Conservation (phyloP, 2,113 vertebrate species). For the Rattus rattus region DNA sequence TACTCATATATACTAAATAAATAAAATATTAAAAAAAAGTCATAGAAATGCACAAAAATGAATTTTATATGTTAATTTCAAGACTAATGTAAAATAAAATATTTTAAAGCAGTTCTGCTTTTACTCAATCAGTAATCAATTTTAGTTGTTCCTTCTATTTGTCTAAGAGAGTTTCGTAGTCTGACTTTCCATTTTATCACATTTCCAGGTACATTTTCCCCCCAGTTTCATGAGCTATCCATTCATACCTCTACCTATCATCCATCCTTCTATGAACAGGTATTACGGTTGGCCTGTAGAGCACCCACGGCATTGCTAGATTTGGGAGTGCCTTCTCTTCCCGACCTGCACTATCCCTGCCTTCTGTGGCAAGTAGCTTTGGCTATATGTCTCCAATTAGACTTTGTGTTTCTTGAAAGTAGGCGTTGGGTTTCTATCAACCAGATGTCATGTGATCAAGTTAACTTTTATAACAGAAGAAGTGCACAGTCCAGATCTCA, state of each 20-base stretch:
- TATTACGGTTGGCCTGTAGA: background rate
- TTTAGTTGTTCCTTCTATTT: background rate
- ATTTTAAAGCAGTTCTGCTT: background rate
- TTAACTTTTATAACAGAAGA: background rate
- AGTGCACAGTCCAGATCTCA: background rate
- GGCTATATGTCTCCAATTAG: background rate
- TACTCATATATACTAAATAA: too few species aligned
- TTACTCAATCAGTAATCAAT: background rate
- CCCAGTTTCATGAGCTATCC: background rate
- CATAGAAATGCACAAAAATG: background rate
- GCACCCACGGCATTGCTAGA: background rate
- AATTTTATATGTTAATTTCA: background rate
- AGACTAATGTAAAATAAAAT: background rate
- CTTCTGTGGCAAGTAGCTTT: background rate
- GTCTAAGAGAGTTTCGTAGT: background rate
- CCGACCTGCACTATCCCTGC: background rate
- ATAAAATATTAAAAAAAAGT: background rate
- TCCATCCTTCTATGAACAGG: background rate
- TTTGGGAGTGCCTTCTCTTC: background rate
- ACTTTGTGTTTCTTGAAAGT: background rate
- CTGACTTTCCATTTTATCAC: background rate
- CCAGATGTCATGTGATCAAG: background rate
- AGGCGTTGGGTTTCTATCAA: background rate
- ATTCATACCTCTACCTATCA: fast-evolving
- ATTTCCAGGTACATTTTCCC: background rate